Evolutionary conservation across 1,140 invertebrate genomes (phyloP), one percentile per base, ranked within the genome.

Genomic region (Theocolax elegans): DNA sequence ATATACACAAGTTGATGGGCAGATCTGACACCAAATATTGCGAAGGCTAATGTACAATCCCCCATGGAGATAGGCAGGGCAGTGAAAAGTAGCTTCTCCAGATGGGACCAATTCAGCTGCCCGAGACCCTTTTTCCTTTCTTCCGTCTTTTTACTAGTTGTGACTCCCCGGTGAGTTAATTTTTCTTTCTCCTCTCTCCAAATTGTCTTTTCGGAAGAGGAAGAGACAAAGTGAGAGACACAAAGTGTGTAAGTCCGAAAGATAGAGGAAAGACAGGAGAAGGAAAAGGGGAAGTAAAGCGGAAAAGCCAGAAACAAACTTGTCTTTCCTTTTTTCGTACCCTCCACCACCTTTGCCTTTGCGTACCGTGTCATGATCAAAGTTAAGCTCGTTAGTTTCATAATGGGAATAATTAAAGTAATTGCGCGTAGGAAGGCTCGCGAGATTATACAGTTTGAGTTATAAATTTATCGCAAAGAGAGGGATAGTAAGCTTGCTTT

Each of bases 381-480:
- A 67, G 53, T 67, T 44, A 23, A 67, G 42, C 42, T 67, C 54
- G 42, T 67, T 58, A 67, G 19, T 48, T 40, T 59, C 54, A 27
- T 59, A 67, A 67, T 67, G 54, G 15, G 65, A 59, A 67, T 48
- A 67, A 67, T 67, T 67, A 46, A 67, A 58, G 48, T 49, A 49
- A 63, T 49, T 63, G 59, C 44, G 44, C 29, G 48, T 15, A 60
- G 23, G 27, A 13, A 60, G 23, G 23, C 40, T 25, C 58, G 23
- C 19, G 21, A 49, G 59, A 21, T 63, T 63, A 49, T 63, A n/a
- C 59, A 17, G 27, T 0, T 17, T 2, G 42, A 15, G 44, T 62
- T 62, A 35, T 49, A 35, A 62, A 48, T 62, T 62, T 27, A 62
- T 62, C 59, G 31, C 4, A 62, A 27, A 35, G 12, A 35, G 31